A percentile compares a stretch with the other conserved stretches of the same genome.
Evolutionary conservation across 1,140 invertebrate genomes (phyloP).

Genomic region (Heliothis virescens): DNA sequence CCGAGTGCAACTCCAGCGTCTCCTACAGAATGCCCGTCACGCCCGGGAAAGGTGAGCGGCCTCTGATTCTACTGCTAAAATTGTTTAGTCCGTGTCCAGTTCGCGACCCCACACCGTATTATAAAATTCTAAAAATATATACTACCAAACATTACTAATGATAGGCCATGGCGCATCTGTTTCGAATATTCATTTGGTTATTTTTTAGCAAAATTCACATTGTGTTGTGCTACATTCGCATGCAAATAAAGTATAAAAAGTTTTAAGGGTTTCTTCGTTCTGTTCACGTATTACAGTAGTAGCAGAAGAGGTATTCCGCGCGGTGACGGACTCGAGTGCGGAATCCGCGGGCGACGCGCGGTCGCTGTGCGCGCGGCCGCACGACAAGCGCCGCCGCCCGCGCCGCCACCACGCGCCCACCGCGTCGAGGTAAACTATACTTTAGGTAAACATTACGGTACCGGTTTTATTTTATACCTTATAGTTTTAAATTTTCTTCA

Average conservation of each 20-base stretch:
- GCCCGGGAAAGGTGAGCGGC: constrained; percentile 66
- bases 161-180: too few relatives aligned
- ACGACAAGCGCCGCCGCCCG: constrained; percentile 70
- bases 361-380: constrained; percentile 51
- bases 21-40: constrained; percentile 90
- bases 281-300: not conserved
- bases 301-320: constrained; percentile 72
- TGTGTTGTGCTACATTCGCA: too few relatives aligned
- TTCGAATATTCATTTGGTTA: too few relatives aligned
- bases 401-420: constrained; percentile 72
- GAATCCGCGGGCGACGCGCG: constrained; percentile 73
- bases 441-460: constrained; percentile 34
- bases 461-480: not conserved
- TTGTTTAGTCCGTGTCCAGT: too few relatives aligned
- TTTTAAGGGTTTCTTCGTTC: too few relatives aligned
- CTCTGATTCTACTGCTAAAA: not conserved
- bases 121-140: too few relatives aligned
- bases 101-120: too few relatives aligned
- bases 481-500: too few relatives aligned
- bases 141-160: too few relatives aligned
- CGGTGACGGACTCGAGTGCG: constrained; percentile 80
- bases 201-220: too few relatives aligned
- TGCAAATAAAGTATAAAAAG: too few relatives aligned
- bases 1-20: constrained; percentile 89
- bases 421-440: constrained; percentile 68